Conservation (phyloP, 1,140 invertebrate species). For the Aplysia californica region DNA sequence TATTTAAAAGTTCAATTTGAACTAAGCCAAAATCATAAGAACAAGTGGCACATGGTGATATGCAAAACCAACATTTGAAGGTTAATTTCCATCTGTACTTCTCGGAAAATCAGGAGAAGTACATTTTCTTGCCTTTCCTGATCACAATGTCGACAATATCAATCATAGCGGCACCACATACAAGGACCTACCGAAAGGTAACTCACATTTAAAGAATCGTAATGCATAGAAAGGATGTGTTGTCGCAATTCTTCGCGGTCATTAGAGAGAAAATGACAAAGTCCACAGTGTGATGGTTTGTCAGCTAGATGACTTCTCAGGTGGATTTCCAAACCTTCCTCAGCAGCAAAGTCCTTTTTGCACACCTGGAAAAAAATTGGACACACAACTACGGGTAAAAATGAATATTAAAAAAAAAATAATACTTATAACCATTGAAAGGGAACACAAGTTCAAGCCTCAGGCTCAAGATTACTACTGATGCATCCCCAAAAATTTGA, state of each 20-base stretch:
- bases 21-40: no score
- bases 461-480: not conserved
- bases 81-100: no score
- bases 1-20: no score
- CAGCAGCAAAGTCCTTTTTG: conserved; percentile 44
- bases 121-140: no score
- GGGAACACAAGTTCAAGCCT: not conserved
- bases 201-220: conserved; percentile 50
- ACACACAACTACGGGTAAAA: not conserved
- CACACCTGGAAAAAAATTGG: conserved; percentile 50
- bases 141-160: no score
- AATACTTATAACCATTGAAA: not conserved
- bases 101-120: no score
- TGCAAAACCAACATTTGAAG: no score
- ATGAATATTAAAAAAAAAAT: not conserved
- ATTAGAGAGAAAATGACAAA: conserved; percentile 59
- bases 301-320: conserved; percentile 58
- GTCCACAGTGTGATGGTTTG: conserved; percentile 47
- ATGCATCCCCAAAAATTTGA: not conserved
- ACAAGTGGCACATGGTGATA: no score
- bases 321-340: conserved; percentile 51
- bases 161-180: no score
- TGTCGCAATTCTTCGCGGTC: conserved; percentile 44
- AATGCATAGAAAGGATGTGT: conserved; percentile 51
- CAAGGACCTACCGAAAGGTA: no score